Conservation (phyloP, 2,797 vertebrate species). For the Hydrolagus colliei region DNA sequence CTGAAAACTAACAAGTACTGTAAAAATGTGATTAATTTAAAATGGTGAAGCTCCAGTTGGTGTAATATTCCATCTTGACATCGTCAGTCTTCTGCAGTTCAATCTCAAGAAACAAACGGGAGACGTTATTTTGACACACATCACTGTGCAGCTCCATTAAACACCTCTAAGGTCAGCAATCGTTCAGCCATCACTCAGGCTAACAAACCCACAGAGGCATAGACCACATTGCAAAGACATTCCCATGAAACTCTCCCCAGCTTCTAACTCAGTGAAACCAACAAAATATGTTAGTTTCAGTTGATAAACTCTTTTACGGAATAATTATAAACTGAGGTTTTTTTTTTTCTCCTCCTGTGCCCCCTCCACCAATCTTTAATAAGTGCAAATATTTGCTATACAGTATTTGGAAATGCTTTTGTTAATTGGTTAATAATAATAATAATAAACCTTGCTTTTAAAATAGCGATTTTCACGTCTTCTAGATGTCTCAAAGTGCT, state of each 20-base stretch:
- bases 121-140: slow-evolving; percentile 38
- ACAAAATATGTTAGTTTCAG: too few relatives aligned
- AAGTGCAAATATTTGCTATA: not conserved
- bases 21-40: not conserved
- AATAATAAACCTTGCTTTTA: too few relatives aligned
- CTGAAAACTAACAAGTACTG: not conserved
- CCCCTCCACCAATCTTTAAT: not conserved
- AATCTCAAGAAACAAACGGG: slow-evolving; percentile 39
- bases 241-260: not conserved
- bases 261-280: not conserved
- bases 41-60: not conserved
- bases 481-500: too few relatives aligned
- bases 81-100: slow-evolving; percentile 33
- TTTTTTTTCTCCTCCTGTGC: too few relatives aligned
- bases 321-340: too few relatives aligned
- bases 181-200: slow-evolving; percentile 45
- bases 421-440: not conserved
- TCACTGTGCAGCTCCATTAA: slow-evolving; percentile 38
- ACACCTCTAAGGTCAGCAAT: slow-evolving; percentile 44
- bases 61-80: not conserved
- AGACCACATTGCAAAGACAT: slow-evolving; percentile 40
- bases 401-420: not conserved
- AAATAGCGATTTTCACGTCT: too few relatives aligned
- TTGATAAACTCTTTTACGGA: not conserved
- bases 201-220: slow-evolving; percentile 40